Evolutionary conservation across 1,140 invertebrate species (phyloP), one percentile per base, ranked within the genome.

Genomic region (Eciton burchellii): DNA sequence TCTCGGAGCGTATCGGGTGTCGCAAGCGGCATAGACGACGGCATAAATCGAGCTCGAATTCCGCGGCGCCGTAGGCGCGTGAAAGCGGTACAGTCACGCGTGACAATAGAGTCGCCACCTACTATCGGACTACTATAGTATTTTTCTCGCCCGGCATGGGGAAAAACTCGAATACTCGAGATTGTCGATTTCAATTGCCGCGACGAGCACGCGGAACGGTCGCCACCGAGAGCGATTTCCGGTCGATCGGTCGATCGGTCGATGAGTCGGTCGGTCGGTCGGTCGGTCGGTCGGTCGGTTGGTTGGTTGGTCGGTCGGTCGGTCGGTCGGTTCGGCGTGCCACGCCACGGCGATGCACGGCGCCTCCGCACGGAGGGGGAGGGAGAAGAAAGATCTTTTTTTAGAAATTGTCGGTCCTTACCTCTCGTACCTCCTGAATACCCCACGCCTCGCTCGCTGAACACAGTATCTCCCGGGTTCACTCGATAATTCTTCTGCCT

Each of bases 341-440:
- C 86, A 87, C 86, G 86, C 86, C 86, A 88, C 85, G 82, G 65
- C 84, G 85, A 86, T 52, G 77, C 77, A 60, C 43, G 77, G 45
- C 66, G 70, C 77, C 54, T 52, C 41, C 56, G 56, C 60, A 73
- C 47, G 45, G 47, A 63, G 21, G 9, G 29, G 26, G 63, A 45
- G 26, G 35, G 35, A 35, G 62, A 35, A 56, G 54, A 60, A 24
- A 56, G 65, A 57, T 87, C 86, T 88, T 82, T 88, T 88, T 88
- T 87, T 88, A 84, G 86, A 84, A 81, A 56, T 19, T 68, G 62
- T 43, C 41, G 49, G 29, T 65, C 52, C 81, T 87, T 86, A 87
- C 85, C 84, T 87, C 59, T 66, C 60, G 74, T 57, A 57, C 21
- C 86, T 84, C 81, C 76, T 52, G 57, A 57, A 71, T 76, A 45